Evolutionary conservation across 2,888 invertebrate species (phyloP).

Genomic region (Nemapogon koenigi): DNA sequence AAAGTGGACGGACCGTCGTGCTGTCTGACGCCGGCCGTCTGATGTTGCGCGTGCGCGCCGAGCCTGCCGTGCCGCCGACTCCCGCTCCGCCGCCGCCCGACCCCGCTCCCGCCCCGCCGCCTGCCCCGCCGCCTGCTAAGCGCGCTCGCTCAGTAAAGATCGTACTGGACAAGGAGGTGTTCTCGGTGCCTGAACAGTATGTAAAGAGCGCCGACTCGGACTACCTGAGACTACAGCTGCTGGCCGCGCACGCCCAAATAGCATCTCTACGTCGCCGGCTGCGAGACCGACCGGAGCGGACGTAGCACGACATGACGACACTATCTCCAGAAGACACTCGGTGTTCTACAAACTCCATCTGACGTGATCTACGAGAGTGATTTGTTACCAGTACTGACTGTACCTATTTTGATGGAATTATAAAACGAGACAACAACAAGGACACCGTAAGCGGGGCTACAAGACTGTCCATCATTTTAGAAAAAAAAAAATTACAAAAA

Average conservation of each 20-base stretch:
- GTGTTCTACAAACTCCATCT: too few species aligned
- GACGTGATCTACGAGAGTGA: too few species aligned
- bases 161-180: conserved; percentile 8
- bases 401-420: too few species aligned
- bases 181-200: conserved; percentile 21
- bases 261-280: conserved; percentile 14
- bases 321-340: too few species aligned
- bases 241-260: conserved; percentile 25
- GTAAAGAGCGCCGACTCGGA: conserved; percentile 18
- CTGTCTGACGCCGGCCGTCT: conserved; percentile 63
- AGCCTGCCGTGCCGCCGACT: background rate
- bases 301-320: background rate
- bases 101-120: background rate
- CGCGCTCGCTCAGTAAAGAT: background rate
- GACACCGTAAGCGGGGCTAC: too few species aligned
- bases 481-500: too few species aligned
- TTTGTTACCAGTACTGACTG: too few species aligned
- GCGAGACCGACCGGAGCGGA: background rate
- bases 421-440: too few species aligned
- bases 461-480: too few species aligned
- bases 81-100: background rate
- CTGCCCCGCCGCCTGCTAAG: background rate
- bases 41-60: background rate
- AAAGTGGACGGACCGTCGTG: conserved; percentile 85
- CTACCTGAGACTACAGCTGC: conserved; percentile 27